Base-by-base conservation (phyloP, 1,140 invertebrate genomes). In the Cecropterus lyciades region DNA sequence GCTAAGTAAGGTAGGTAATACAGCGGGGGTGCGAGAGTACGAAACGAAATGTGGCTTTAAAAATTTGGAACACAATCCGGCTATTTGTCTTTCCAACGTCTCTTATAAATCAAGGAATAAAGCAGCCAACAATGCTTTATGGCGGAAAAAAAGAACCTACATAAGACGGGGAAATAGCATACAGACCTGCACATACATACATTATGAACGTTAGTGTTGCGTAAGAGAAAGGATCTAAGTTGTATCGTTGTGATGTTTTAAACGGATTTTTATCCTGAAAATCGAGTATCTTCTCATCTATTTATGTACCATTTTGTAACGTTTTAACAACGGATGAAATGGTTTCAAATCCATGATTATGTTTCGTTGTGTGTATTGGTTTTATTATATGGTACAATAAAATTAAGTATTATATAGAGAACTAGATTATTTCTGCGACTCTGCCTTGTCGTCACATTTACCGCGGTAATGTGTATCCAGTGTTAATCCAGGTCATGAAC, bases 71-170 rank as follows among this genome's bases (percentile, higher is more conserved):
- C 92, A 92, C 92, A 93, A 93, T 93, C 92, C 92, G 77, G 88
- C 92, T 93, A 93, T 93, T 93, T 93, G 92, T 93, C 92, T 93
- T 92, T 87, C 87, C 79, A 92, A 92, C 91, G 91, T 93, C 90
- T 93, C 91, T 82, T 92, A 93, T 93, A 93, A 93, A 93, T 93
- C 92, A 93, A 92, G 92, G 91, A 93, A 92, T 93, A 92, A 93
- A 93, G 88, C 91, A 93, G 92, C 90, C 92, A 92, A 92, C 92
- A 92, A 92, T 92, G 92, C 87, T 93, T 93, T 92, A 93, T 93
- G 85, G 91, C 75, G 86, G 87, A 88, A 91, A 92, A 92, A 93
- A 93, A 92, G 87, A 89, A 88, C 80, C 79, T 88, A 89, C 82
- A 86, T 88, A 92, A 90, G 87, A 85, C 82, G 82, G 80, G 76